A percentile compares a stretch with the other conserved stretches of the same genome.
Conservation (phyloP, 2,113 vertebrate genomes). For the Pseudorhombus dupliciocellatus region DNA sequence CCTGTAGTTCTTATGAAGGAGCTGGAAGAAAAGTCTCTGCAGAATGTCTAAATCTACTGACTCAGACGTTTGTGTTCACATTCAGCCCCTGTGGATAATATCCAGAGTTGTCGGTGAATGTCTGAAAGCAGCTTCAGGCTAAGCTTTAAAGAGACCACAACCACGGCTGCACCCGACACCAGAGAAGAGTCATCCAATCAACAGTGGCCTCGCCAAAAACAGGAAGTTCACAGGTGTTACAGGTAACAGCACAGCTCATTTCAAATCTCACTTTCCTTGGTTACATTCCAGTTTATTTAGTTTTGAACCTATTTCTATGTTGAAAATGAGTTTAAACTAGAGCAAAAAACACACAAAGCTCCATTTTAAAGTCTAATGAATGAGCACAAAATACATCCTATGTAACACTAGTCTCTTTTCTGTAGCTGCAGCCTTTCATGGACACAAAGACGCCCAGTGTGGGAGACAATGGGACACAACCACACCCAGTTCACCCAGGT, state of each 20-base stretch:
- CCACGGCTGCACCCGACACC: neutral
- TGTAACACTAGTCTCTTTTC: constrained; percentile 76
- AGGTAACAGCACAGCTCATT: constrained; percentile 2
- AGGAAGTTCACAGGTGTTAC: neutral
- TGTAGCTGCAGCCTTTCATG: constrained; percentile 65
- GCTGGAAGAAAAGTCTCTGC: too few relatives aligned
- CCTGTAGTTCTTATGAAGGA: too few relatives aligned
- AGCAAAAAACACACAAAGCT: constrained; percentile 11
- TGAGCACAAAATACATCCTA: constrained; percentile 63
- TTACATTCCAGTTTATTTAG: neutral
- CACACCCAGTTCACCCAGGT: constrained; percentile 74
- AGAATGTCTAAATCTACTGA: neutral
- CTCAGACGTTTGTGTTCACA: neutral
- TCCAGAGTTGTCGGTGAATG: neutral
- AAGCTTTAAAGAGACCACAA: neutral
- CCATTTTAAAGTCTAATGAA: constrained; percentile 30
- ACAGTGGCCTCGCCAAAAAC: neutral
- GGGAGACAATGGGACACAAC: constrained; percentile 63
- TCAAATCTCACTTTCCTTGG: neutral
- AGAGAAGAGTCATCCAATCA: constrained; percentile 16
- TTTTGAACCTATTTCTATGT: constrained; percentile 3
- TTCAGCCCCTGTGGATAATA: neutral
- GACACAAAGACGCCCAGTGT: constrained; percentile 74
- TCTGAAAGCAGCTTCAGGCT: neutral
- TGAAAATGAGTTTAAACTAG: neutral